These are phyloP conservation scores for Gymnocephalus cernua DNA, from an alignment of 2,113 vertebrate genomes.

Conservation along the genomic window DNA sequence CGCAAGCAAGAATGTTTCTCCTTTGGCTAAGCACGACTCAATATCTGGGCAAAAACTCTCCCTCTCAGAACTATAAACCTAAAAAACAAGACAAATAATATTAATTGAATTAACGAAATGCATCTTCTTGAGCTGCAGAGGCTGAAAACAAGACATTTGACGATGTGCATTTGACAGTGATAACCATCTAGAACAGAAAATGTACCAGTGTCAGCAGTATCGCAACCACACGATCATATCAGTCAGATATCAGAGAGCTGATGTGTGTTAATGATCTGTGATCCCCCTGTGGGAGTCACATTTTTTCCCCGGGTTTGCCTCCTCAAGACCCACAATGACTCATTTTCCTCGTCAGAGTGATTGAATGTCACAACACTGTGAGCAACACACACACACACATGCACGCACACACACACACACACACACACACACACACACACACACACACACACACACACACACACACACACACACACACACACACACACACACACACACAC, in stretches of 20 bases:
- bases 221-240: constrained; percentile 63
- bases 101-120: not conserved
- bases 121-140: constrained; percentile 1
- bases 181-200: constrained; percentile 63
- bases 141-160: not conserved
- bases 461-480: constrained; percentile 8
- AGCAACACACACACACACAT: constrained; percentile 27
- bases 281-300: constrained; percentile 57
- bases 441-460: constrained; percentile 9
- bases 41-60: not conserved
- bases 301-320: constrained; percentile 31
- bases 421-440: constrained; percentile 1
- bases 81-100: not conserved
- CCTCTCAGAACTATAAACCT: not conserved
- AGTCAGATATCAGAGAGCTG: constrained; percentile 64
- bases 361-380: constrained; percentile 74
- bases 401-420: not conserved
- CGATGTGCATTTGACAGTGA: constrained; percentile 39
- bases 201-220: constrained; percentile 57
- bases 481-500: constrained; percentile 11
- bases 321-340: constrained; percentile 62
- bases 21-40: not conserved
- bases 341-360: constrained; percentile 65
- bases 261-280: constrained; percentile 69
- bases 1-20: not conserved